These are phyloP conservation scores for Cheilosia urbana DNA, from an alignment of 2,888 invertebrate species.

Conservation along the genomic window DNA sequence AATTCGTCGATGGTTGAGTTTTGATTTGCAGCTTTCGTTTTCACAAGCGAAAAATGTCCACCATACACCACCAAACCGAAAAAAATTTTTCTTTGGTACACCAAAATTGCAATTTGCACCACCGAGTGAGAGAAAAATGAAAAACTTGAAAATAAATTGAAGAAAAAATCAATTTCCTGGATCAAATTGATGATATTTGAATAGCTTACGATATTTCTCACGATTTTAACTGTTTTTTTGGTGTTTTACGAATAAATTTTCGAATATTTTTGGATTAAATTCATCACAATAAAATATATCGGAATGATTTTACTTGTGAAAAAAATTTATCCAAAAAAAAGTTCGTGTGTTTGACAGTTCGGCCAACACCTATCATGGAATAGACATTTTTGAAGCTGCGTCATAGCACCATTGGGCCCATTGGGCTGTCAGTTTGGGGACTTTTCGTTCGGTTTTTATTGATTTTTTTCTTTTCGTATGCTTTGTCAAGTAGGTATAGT, in stretches of 20 bases:
- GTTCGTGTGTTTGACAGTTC: slow-evolving; percentile 74
- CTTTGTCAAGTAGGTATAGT: slow-evolving; percentile 33
- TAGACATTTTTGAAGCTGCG: slow-evolving; percentile 76
- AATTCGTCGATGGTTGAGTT: slow-evolving; percentile 42
- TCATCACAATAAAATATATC: slow-evolving; percentile 65
- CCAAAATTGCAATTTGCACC: slow-evolving; percentile 83
- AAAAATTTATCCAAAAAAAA: slow-evolving; percentile 71
- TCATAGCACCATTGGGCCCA: slow-evolving; percentile 69
- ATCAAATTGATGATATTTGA: slow-evolving; percentile 56
- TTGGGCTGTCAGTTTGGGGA: slow-evolving; percentile 70
- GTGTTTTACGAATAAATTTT: slow-evolving; percentile 62
- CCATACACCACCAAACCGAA: slow-evolving; percentile 72
- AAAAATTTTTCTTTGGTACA: slow-evolving; percentile 81
- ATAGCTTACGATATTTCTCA: slow-evolving; percentile 73
- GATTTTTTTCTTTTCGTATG: slow-evolving; percentile 51
- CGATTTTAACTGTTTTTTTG: slow-evolving; percentile 60
- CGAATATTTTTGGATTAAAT: slow-evolving; percentile 65
- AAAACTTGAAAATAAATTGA: slow-evolving; percentile 77
- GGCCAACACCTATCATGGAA: slow-evolving; percentile 76
- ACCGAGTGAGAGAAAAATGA: slow-evolving; percentile 78
- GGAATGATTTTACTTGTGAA: slow-evolving; percentile 62
- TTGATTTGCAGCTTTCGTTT: slow-evolving; percentile 76
- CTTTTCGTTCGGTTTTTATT: slow-evolving; percentile 73
- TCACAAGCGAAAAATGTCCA: slow-evolving; percentile 72
- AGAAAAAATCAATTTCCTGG: slow-evolving; percentile 69